Conservation (phyloP, 1,140 invertebrate species). For the Xylocopa sonorina region DNA sequence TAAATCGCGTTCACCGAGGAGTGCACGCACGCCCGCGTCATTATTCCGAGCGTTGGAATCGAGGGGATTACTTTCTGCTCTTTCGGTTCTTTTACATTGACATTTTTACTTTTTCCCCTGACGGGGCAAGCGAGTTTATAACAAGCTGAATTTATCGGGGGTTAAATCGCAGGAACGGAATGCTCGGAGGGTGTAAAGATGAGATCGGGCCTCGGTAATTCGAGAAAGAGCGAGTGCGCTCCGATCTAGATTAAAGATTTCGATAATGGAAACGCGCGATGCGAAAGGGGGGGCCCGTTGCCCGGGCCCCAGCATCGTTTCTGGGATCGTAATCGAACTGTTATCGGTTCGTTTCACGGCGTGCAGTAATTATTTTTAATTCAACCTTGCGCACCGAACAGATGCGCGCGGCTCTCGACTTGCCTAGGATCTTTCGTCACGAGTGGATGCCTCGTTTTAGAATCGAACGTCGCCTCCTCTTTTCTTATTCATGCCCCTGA, state of each 20-base stretch:
- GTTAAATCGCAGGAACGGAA: constrained; percentile 41
- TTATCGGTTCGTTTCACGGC: constrained; percentile 50
- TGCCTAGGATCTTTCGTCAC: background rate
- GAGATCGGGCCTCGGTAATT: constrained; percentile 46
- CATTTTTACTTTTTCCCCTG: constrained; percentile 19
- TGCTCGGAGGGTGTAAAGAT: constrained; percentile 53
- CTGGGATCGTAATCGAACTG: constrained; percentile 57
- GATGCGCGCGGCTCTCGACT: constrained; percentile 33
- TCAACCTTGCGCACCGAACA: constrained; percentile 1
- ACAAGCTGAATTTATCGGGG: constrained; percentile 56
- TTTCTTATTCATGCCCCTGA: no score
- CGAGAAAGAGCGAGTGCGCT: background rate
- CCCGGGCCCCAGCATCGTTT: constrained; percentile 26
- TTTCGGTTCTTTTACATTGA: constrained; percentile 24
- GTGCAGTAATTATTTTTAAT: constrained; percentile 48
- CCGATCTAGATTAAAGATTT: constrained; percentile 54
- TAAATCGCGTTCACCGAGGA: constrained; percentile 6
- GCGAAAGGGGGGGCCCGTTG: constrained; percentile 41
- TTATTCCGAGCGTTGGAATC: background rate
- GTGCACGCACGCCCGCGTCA: background rate
- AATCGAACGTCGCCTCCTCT: no score
- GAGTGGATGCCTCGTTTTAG: constrained; percentile 5
- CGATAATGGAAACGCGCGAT: constrained; percentile 62
- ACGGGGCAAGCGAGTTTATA: constrained; percentile 46
- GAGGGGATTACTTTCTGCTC: constrained; percentile 26